Evolutionary conservation across 2,113 vertebrate genomes (phyloP), one percentile per base, ranked within the genome.

Genomic region (Pseudorasbora parva): DNA sequence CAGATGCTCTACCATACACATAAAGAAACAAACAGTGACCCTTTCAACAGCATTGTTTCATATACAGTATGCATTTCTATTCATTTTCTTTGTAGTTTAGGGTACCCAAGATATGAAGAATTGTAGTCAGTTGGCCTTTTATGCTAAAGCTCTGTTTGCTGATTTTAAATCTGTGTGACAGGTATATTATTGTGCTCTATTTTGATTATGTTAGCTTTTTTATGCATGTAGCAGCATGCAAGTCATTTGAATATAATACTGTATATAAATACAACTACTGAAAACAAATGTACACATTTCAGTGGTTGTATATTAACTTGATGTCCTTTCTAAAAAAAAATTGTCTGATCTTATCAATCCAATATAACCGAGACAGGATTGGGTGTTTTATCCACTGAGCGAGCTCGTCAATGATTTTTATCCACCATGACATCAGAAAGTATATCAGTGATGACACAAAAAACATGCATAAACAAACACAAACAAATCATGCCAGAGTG

Each of bases 381-480:
- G 41, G 47, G 23, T 25, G 43, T 47, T 25, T 12, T 27, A 25
- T 64, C 12, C 60, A 14, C 25, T 64, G 6, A 30, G 25, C 5
- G 2, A 72, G 41, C 1, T 0, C 69, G 25, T 72, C 41, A 8
- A 23, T 72, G 41, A 47, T 72, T 45, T 72, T 8, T 45, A 72
- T 72, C 41, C 41, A 15, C 45, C 21, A 14, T 72, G 69, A 4
- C 69, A 41, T 69, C 33, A 21, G 10, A 19, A 9, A 45, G 21
- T 23, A n/a, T n/a, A 69, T 43, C 66, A 71, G 41, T 8, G 68
- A 71, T 45, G 69, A 47, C 69, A 72, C 41, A 47, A 23, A 72
- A 80, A 37, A 72, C 30, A 79, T 54, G 78, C 41, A 33, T 51
- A 41, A 6, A 71, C 54, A 81, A 68, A 62, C 41, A 71, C n/a